phyloP scores from a whole-genome alignment of 2,888 invertebrate genomes.

The Drosophila monieri region DNA sequence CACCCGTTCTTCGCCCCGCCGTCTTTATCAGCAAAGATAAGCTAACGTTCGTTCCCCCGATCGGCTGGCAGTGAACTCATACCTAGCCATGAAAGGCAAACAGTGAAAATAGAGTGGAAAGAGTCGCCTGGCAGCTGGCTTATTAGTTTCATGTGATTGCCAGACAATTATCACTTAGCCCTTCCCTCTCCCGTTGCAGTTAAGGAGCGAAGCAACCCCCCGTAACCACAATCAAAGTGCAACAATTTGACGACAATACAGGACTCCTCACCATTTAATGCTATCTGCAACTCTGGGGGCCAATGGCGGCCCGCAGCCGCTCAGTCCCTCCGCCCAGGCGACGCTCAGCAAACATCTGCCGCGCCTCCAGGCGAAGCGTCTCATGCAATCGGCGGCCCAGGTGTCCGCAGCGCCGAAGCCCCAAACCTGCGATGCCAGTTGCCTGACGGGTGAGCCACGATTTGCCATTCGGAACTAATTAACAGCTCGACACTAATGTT shows the following conservation, averaged over 20 bases:
- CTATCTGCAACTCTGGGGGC: slow-evolving; percentile 79
- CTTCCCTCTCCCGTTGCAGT: slow-evolving; percentile 57
- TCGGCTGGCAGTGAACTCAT: slow-evolving; percentile 48
- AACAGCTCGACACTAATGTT: slow-evolving; percentile 5
- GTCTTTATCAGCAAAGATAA: slow-evolving; percentile 64
- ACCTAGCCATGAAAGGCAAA: slow-evolving; percentile 14
- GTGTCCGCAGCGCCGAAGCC: slow-evolving; percentile 47
- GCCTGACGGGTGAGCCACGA: slow-evolving; percentile 81
- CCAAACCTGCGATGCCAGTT: slow-evolving; percentile 81
- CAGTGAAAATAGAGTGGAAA: slow-evolving; percentile 38
- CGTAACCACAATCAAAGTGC: slow-evolving; percentile 4
- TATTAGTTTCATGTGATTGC: slow-evolving; percentile 64
- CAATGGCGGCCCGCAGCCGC: slow-evolving; percentile 79
- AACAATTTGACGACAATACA: slow-evolving; percentile 12
- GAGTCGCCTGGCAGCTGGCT: slow-evolving; percentile 43
- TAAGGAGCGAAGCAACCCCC: slow-evolving; percentile 38
- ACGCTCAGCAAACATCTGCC: slow-evolving; percentile 84
- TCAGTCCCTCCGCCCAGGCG: slow-evolving; percentile 84
- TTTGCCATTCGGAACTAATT: neutral
- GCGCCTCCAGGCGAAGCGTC: slow-evolving; percentile 80
- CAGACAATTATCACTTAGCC: slow-evolving; percentile 63
- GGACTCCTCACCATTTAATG: slow-evolving; percentile 68
- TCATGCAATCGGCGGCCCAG: slow-evolving; percentile 66
- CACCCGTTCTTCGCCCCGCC: slow-evolving; percentile 32
- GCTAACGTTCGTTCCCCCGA: slow-evolving; percentile 28